These are phyloP conservation scores for Orthosia cruda DNA, from an alignment of 2,888 invertebrate species.

Conservation along the genomic window DNA sequence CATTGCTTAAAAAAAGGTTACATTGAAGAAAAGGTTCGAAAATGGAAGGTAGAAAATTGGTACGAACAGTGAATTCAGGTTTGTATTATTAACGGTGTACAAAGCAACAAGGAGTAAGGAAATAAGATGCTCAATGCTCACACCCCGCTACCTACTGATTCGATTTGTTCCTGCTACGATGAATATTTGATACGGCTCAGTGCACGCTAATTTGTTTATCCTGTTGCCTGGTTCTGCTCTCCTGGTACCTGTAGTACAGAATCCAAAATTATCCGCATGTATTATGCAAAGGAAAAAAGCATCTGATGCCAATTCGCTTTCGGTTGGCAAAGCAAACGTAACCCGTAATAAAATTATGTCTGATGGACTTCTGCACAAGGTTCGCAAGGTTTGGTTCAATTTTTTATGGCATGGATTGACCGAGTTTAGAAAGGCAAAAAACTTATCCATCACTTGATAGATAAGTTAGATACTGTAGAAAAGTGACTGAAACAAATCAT, in stretches of 20 bases:
- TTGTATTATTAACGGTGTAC: conserved; percentile 82
- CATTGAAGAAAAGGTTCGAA: conserved; percentile 55
- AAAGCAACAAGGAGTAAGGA: conserved; percentile 78
- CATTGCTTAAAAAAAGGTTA: conserved; percentile 46
- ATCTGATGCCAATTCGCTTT: conserved; percentile 35
- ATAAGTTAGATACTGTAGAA: too few relatives aligned
- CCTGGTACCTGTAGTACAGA: conserved; percentile 77
- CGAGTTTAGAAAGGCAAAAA: neutral
- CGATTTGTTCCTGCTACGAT: conserved; percentile 91
- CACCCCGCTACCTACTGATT: conserved; percentile 86
- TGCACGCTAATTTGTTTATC: conserved; percentile 92
- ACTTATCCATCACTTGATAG: neutral
- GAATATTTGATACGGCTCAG: conserved; percentile 91
- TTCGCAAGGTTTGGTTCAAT: neutral
- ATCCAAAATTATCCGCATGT: conserved; percentile 76
- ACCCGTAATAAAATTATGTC: conserved; percentile 29
- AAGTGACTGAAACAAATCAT: conserved; percentile 12
- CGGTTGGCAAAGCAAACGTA: conserved; percentile 10
- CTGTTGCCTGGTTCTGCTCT: conserved; percentile 84
- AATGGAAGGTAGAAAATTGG: conserved; percentile 62
- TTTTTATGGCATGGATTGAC: neutral
- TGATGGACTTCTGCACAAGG: conserved; percentile 22
- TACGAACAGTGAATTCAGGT: conserved; percentile 69
- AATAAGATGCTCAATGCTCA: conserved; percentile 87
- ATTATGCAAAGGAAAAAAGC: conserved; percentile 67